These are phyloP conservation scores for Dendrocopos noguchii DNA, from an alignment of 2,113 vertebrate genomes.

Conservation along the genomic window DNA sequence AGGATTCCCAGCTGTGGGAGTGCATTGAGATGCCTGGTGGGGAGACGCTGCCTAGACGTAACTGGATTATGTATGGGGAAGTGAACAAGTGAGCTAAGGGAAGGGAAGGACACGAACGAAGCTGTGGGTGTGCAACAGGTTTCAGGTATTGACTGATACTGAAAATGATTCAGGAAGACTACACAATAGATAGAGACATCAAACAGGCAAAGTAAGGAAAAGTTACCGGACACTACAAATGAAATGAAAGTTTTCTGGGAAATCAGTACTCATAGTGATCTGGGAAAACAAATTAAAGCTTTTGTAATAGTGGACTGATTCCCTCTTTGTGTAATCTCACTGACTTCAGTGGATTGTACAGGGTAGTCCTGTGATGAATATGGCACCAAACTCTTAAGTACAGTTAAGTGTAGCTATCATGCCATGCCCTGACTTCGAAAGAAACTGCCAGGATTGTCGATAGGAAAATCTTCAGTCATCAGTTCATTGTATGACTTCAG, in stretches of 20 bases:
- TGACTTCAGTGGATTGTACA: background rate
- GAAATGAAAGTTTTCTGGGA: background rate
- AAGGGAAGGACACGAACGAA: background rate
- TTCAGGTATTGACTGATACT: background rate
- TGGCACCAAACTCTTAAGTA: background rate
- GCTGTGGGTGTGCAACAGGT: background rate
- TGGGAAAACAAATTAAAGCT: background rate
- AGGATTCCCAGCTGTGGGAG: background rate
- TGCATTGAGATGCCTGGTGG: rapidly evolving
- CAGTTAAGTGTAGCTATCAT: background rate
- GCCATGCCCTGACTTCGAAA: constrained; percentile 29
- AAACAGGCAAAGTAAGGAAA: background rate
- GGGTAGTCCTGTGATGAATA: background rate
- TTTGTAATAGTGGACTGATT: background rate
- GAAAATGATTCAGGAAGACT: background rate
- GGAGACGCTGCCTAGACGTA: background rate
- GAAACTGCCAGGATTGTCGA: constrained; percentile 17
- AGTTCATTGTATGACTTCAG: constrained; percentile 63
- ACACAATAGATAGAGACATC: background rate
- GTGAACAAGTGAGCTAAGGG: background rate
- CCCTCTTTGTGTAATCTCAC: background rate
- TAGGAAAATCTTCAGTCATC: constrained; percentile 67
- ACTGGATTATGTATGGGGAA: background rate
- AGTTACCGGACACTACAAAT: background rate
- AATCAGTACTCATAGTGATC: background rate